A percentile compares a stretch with the other conserved stretches of the same genome.
phyloP scores from a whole-genome alignment of 2,888 invertebrate species.

The Clistopyga incitator region DNA sequence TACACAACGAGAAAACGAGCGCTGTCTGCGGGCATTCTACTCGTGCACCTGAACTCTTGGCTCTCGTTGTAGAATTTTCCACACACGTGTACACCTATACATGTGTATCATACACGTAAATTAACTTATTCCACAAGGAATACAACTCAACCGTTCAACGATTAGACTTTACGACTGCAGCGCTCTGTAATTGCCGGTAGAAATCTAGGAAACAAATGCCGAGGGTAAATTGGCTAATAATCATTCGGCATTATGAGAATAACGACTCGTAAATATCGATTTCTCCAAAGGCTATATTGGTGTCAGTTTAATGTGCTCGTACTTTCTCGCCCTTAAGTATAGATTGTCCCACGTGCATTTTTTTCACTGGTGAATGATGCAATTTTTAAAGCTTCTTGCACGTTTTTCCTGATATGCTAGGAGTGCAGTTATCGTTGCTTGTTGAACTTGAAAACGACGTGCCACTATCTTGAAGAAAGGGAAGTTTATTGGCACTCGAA shows the following conservation, averaged over 20 bases:
- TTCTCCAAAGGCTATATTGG: conserved; percentile 18
- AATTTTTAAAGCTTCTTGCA: conserved; percentile 40
- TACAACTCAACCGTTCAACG: not conserved
- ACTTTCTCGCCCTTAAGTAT: conserved; percentile 12
- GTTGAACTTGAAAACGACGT: conserved; percentile 43
- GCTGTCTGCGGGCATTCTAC: not conserved
- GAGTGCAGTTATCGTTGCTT: not conserved
- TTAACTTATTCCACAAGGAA: not conserved
- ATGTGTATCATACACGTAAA: too few species aligned
- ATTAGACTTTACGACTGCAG: conserved; percentile 23
- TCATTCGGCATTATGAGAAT: conserved; percentile 5
- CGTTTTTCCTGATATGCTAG: conserved; percentile 7
- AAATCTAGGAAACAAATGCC: conserved; percentile 33
- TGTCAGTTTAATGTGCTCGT: not conserved
- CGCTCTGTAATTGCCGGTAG: conserved; percentile 6
- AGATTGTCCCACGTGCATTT: conserved; percentile 37
- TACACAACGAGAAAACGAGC: not conserved
- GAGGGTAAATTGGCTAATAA: conserved; percentile 40
- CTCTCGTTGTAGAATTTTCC: not conserved
- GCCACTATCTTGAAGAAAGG: conserved; percentile 24
- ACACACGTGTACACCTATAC: not conserved
- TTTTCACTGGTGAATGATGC: conserved; percentile 43
- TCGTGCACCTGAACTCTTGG: conserved; percentile 5
- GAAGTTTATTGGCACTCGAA: conserved; percentile 28
- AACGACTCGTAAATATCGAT: conserved; percentile 32